These are phyloP conservation scores for Leucoma salicis DNA, from an alignment of 2,888 invertebrate species.

Conservation along the genomic window DNA sequence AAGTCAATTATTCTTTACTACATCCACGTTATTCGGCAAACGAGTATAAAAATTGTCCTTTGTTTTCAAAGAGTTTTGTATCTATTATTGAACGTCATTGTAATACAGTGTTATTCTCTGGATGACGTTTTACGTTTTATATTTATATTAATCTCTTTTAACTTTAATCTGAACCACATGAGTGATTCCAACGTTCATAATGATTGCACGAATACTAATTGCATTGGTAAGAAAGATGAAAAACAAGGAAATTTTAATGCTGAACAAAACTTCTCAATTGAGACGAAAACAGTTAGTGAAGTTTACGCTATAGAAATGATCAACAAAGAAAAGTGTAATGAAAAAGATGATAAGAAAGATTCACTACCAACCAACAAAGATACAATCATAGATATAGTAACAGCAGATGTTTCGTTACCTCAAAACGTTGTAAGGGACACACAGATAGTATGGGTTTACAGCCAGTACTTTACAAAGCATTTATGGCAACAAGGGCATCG, in stretches of 20 bases:
- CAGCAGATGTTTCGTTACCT: not conserved
- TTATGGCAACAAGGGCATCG: constrained; percentile 1
- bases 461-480: not conserved
- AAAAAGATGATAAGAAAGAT: not conserved
- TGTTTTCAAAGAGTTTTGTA: no score
- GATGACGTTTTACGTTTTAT: not conserved
- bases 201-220: not conserved
- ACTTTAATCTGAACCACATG: not conserved
- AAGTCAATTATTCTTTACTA: no score
- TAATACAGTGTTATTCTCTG: not conserved
- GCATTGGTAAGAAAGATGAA: not conserved
- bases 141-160: not conserved
- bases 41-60: no score
- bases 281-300: not conserved
- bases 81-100: not conserved
- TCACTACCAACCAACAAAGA: not conserved
- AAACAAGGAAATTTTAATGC: not conserved
- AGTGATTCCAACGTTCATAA: not conserved
- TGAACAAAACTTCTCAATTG: not conserved
- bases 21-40: no score
- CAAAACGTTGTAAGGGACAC: not conserved
- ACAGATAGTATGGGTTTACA: not conserved
- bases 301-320: not conserved
- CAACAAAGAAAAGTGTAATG: not conserved
- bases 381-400: not conserved